Evolutionary conservation across 2,113 vertebrate genomes (phyloP).

Genomic region (Elephas maximus): DNA sequence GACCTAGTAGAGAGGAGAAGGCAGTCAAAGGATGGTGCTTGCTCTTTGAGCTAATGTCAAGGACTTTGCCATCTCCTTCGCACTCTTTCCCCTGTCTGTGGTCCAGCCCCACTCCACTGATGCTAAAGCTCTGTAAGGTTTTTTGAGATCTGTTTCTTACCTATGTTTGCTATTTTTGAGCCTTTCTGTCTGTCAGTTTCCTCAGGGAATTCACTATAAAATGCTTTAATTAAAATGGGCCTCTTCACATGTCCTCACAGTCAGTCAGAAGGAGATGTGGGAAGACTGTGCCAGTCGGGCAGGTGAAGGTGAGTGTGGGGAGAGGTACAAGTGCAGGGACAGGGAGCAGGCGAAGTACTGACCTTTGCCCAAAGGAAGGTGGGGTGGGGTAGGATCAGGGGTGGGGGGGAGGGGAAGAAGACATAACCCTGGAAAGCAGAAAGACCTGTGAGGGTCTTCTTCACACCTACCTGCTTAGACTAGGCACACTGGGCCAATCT

Average conservation of each 20-base stretch:
- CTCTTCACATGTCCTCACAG: background rate
- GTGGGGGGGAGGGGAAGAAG: background rate
- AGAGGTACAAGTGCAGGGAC: background rate
- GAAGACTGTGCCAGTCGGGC: background rate
- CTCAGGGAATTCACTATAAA: constrained; percentile 6
- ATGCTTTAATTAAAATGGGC: background rate
- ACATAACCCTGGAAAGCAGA: background rate
- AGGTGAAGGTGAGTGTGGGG: background rate
- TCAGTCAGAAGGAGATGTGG: background rate
- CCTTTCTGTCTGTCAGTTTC: background rate
- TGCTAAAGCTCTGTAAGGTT: background rate
- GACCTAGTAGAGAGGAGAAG: background rate
- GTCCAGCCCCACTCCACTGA: background rate
- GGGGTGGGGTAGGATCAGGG: background rate
- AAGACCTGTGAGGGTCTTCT: background rate
- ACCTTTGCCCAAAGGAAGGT: background rate
- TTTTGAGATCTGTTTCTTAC: background rate
- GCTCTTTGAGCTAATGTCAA: background rate
- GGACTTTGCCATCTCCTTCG: background rate
- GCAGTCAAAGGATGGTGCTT: background rate
- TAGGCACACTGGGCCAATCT: background rate
- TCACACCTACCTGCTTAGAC: rapidly evolving
- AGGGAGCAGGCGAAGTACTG: background rate
- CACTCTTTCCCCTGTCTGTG: rapidly evolving
- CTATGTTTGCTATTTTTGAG: background rate